A percentile compares a stretch with the other conserved stretches of the same genome.
phyloP scores from a whole-genome alignment of 1,140 invertebrate genomes.

The Anoplolepis gracilipes region DNA sequence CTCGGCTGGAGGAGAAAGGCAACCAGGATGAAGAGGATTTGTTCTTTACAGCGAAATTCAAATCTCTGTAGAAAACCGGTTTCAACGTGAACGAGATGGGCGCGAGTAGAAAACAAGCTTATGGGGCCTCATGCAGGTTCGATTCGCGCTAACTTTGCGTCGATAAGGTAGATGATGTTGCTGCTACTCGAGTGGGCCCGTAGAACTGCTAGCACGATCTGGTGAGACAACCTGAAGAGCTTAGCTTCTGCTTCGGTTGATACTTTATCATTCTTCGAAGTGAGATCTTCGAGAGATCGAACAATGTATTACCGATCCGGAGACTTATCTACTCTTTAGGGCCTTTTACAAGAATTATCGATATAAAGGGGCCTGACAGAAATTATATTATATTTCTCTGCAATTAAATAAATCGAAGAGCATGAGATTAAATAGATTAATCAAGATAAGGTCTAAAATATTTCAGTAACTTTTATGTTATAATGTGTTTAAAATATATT shows the following conservation, averaged over 20 bases:
- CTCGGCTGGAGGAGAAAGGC: conserved; percentile 55
- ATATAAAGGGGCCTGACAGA: not conserved
- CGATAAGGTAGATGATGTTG: conserved; percentile 76
- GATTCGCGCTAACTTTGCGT: conserved; percentile 65
- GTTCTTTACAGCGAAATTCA: conserved; percentile 72
- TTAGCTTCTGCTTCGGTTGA: conserved; percentile 23
- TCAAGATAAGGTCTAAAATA: too few relatives aligned
- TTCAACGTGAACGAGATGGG: conserved; percentile 43
- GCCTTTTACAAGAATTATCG: not conserved
- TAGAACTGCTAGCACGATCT: conserved; percentile 68
- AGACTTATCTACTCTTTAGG: not conserved
- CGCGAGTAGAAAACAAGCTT: conserved; percentile 21
- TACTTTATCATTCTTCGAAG: conserved; percentile 66
- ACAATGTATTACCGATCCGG: conserved; percentile 55
- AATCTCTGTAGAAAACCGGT: conserved; percentile 73
- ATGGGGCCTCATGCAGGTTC: conserved; percentile 21
- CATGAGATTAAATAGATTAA: not conserved
- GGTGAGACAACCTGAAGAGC: conserved; percentile 35
- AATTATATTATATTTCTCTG: not conserved
- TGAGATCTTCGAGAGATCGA: not conserved
- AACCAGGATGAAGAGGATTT: conserved; percentile 67
- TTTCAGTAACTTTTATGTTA: too few relatives aligned
- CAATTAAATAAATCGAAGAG: too few relatives aligned
- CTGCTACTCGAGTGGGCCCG: not conserved
- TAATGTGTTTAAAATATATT: too few relatives aligned